Percentiles rank a stretch among this genome's conserved stretches.
phyloP scores from a whole-genome alignment of 2,797 vertebrate genomes.

The Amblyraja radiata region DNA sequence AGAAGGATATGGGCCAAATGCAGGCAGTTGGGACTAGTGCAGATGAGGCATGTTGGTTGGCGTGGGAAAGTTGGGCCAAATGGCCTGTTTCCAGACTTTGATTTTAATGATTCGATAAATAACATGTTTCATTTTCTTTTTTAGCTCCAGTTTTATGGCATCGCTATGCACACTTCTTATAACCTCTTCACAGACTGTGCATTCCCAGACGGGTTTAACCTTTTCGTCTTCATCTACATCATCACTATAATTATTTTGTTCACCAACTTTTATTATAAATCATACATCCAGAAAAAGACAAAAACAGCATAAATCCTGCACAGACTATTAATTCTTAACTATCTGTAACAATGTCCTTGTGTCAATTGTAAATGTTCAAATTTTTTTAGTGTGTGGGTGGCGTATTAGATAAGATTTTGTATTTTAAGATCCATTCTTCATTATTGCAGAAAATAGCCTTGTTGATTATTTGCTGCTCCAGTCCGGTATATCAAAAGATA shows the following conservation, averaged over 20 bases:
- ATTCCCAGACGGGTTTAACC: conserved; percentile 56
- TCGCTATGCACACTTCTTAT: conserved; percentile 57
- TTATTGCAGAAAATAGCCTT: neutral
- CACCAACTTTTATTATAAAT: conserved; percentile 57
- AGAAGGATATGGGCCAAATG: no score
- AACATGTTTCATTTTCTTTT: conserved; percentile 22
- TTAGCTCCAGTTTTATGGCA: conserved; percentile 59
- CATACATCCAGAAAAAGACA: conserved; percentile 48
- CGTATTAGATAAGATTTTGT: neutral
- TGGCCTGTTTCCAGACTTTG: no score
- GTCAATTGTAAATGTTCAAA: neutral
- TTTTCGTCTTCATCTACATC: conserved; percentile 50
- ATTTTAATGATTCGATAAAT: neutral
- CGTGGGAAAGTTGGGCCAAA: no score
- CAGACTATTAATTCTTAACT: neutral
- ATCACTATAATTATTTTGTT: conserved; percentile 62
- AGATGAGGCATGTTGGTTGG: no score
- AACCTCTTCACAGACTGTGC: conserved; percentile 58
- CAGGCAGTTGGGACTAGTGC: no score
- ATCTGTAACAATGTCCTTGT: neutral
- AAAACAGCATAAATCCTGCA: conserved; percentile 41
- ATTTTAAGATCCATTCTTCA: neutral
- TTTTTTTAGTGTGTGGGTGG: neutral
- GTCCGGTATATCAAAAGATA: neutral
- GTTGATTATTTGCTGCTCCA: neutral